These are phyloP conservation scores for Dorcus hopei DNA, from an alignment of 2,888 invertebrate genomes.

Conservation along the genomic window DNA sequence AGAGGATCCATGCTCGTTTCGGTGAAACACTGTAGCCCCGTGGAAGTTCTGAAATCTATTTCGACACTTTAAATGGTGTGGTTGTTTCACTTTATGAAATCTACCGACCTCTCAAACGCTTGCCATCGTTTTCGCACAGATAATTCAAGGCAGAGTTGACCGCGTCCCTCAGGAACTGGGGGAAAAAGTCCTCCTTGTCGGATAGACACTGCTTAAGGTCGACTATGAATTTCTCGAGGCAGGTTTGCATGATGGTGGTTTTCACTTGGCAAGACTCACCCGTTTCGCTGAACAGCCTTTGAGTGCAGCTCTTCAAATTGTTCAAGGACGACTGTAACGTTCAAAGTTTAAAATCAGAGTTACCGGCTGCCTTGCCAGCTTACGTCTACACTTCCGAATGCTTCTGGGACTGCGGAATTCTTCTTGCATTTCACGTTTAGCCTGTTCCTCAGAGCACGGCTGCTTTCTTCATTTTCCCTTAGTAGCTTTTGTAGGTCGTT, in stretches of 20 bases:
- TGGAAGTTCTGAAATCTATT: conserved; percentile 6
- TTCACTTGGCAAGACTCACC: conserved; percentile 2
- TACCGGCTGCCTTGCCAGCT: neutral
- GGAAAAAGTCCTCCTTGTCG: conserved; percentile 9
- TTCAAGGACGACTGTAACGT: neutral
- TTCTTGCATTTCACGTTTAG: neutral
- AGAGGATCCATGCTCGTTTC: neutral
- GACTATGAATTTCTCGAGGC: conserved; percentile 6
- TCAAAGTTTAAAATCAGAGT: too few relatives aligned
- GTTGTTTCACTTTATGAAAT: neutral
- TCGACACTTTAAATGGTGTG: neutral
- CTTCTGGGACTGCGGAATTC: neutral
- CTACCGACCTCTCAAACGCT: conserved; percentile 19
- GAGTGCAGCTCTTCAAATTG: neutral
- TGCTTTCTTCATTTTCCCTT: neutral
- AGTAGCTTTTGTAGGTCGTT: neutral
- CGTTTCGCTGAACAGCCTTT: neutral
- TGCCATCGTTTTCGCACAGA: conserved; percentile 22
- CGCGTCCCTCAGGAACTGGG: conserved; percentile 18
- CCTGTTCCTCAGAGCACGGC: neutral
- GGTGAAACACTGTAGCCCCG: conserved; percentile 13
- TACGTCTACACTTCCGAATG: neutral
- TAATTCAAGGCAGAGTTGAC: conserved; percentile 21
- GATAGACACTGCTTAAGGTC: conserved; percentile 8
- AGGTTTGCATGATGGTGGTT: conserved; percentile 4